Evolutionary conservation across 2,113 vertebrate species (phyloP), one percentile per base, ranked within the genome.

Genomic region (Micronycteris hirsuta): DNA sequence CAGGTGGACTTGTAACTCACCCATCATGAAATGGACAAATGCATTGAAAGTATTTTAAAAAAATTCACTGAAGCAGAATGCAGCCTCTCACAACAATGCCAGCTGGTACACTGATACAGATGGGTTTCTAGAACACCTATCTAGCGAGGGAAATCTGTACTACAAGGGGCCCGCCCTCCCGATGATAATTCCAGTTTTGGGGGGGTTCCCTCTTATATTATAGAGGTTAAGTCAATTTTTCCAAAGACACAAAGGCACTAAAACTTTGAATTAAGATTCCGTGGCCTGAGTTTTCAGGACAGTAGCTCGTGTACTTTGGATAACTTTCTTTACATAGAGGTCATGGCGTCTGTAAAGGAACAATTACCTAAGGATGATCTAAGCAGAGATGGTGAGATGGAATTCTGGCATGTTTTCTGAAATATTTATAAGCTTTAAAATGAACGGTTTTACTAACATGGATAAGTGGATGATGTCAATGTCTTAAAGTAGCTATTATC

Each of bases 391-490:
- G n/a, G n/a, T 96, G 54, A 96, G 78, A 91, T 83, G 38, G 47
- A 74, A 95, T 92, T 85, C 90, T 90, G 95, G 92, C 36, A 33
- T 89, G 31, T 96, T 96, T 94, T 96, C 76, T 97, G 92, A 96
- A 97, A 97, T 96, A 98, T 97, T 95, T 96, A 97, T 97, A 96
- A 95, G 92, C 90, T 78, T 88, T 61, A 38, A 94, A 96, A 88
- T 88, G 81, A 96, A 86, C 14, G 94, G 67, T 80, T 87, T 95
- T 91, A 92, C 92, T 96, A 97, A 95, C 92, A 83, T 88, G 82
- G 76, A 65, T 93, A 95, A 96, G 91, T 95, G 93, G 96, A 96
- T 97, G 97, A 97, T 83, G 95, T 94, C 95, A 98, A 98, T 96
- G 91, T 89, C 92, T 90, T 95, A 96, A 95, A 97, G 93, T 74